Percentiles rank a stretch among this genome's conserved stretches.
phyloP scores from a whole-genome alignment of 2,888 invertebrate genomes.

The Campoplex capitator region DNA sequence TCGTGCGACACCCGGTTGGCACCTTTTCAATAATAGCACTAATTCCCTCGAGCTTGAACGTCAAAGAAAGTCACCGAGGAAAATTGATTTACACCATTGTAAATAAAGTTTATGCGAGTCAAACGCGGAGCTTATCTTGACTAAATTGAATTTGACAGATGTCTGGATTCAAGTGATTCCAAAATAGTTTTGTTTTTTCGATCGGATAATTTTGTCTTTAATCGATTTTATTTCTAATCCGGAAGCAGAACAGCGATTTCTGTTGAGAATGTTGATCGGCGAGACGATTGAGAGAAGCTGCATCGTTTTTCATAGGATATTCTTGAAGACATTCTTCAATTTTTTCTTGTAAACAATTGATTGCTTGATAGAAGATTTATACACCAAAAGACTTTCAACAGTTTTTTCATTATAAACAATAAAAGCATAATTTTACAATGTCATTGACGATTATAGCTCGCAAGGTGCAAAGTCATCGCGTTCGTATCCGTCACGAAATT shows the following conservation, averaged over 20 bases:
- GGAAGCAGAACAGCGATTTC: too few species aligned
- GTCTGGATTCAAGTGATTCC: background rate
- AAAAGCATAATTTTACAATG: background rate
- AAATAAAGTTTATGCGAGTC: conserved; percentile 27
- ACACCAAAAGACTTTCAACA: conserved; percentile 7
- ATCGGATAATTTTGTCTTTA: too few species aligned
- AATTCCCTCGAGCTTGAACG: conserved; percentile 69
- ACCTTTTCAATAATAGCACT: conserved; percentile 54
- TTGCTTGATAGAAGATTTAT: too few species aligned
- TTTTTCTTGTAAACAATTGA: background rate
- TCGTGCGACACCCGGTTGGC: conserved; percentile 32
- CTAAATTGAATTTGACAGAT: background rate
- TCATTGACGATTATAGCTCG: conserved; percentile 14
- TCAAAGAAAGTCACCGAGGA: conserved; percentile 29
- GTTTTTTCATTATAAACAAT: background rate
- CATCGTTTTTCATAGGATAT: too few species aligned
- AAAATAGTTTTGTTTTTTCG: background rate
- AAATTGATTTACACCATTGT: conserved; percentile 36
- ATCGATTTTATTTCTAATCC: too few species aligned
- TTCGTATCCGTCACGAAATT: conserved; percentile 27
- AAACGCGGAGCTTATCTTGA: background rate
- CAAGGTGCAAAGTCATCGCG: conserved; percentile 40
- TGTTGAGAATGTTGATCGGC: too few species aligned
- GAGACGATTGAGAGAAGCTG: too few species aligned
- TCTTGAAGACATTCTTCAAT: too few species aligned